These are phyloP conservation scores for Piprites chloris DNA, from an alignment of 2,113 vertebrate species.

Conservation along the genomic window DNA sequence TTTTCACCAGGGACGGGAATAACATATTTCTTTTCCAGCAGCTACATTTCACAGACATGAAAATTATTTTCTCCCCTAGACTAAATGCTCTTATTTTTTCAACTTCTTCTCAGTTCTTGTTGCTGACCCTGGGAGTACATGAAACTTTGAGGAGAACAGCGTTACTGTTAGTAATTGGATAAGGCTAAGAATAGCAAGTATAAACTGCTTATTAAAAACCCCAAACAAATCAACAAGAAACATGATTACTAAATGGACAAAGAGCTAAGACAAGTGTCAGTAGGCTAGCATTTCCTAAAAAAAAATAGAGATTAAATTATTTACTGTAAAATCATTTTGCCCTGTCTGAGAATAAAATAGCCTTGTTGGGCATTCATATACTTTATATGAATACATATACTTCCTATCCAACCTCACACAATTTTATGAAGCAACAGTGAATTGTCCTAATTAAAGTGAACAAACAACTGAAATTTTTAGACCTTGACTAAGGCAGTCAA, in stretches of 20 bases:
- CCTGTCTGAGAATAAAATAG: background rate
- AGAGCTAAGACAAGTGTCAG: background rate
- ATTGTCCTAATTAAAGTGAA: background rate
- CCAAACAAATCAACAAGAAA: background rate
- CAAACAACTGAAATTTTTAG: background rate
- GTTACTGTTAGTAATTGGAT: background rate
- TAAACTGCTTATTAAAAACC: background rate
- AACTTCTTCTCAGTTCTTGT: background rate
- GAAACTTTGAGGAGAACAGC: background rate
- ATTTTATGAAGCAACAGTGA: background rate
- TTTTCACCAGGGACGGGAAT: conserved; percentile 21
- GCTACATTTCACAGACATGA: background rate
- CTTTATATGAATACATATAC: no score
- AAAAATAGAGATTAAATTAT: background rate
- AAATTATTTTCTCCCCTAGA: conserved; percentile 2
- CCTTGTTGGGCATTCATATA: background rate
- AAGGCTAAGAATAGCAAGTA: background rate
- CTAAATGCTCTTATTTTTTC: background rate
- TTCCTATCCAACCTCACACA: background rate
- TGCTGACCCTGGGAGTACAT: background rate
- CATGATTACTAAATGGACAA: background rate
- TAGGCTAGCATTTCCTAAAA: background rate
- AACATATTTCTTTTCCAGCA: background rate
- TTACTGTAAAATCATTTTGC: background rate
- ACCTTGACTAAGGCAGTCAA: background rate